phyloP scores from a whole-genome alignment of 1,140 invertebrate species.

The Hydropsyche tenuis region DNA sequence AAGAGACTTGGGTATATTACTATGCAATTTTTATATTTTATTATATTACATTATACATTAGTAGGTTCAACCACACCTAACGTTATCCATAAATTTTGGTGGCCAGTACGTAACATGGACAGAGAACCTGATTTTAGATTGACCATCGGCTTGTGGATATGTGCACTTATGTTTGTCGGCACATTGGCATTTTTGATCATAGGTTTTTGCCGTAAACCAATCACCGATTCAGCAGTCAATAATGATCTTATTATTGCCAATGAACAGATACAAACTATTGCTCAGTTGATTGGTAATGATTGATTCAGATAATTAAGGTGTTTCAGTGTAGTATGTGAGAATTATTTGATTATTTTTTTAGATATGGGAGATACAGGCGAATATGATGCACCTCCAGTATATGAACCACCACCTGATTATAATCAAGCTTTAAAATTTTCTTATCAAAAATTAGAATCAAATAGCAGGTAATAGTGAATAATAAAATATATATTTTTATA shows the following conservation, averaged over 20 bases:
- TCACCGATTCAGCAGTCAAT: constrained; percentile 3
- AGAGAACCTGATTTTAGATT: neutral
- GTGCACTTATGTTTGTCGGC: constrained; percentile 18
- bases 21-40: too few species aligned
- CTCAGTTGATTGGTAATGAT: constrained; percentile 43
- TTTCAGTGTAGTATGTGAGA: neutral
- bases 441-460: neutral
- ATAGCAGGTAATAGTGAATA: neutral
- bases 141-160: constrained; percentile 15
- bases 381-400: constrained; percentile 68
- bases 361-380: constrained; percentile 58
- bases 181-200: constrained; percentile 14
- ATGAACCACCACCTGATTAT: constrained; percentile 72
- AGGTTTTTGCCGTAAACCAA: constrained; percentile 22
- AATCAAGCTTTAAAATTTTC: constrained; percentile 66
- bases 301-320: neutral
- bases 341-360: constrained; percentile 17
- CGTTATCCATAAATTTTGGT: constrained; percentile 43
- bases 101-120: constrained; percentile 35
- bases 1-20: too few species aligned
- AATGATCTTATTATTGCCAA: constrained; percentile 19
- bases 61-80: neutral
- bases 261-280: constrained; percentile 44
- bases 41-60: too few species aligned
- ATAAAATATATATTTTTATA: neutral